Percentiles rank a stretch among this genome's conserved stretches.
phyloP scores from a whole-genome alignment of 1,140 invertebrate species.

The Chrysomallon squamiferum region DNA sequence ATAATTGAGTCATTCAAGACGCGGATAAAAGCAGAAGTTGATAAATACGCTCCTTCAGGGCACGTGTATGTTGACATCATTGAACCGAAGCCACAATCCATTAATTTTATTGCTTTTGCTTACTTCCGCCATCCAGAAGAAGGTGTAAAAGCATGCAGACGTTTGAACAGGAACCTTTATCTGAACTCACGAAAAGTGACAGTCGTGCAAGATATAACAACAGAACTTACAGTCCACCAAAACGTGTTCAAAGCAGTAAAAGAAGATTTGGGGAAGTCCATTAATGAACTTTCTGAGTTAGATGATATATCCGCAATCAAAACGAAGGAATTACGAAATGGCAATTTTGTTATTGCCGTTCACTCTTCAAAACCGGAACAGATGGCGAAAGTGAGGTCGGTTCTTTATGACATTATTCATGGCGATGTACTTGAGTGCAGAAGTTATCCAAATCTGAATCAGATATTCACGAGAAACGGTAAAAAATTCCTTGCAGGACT shows the following conservation, averaged over 20 bases:
- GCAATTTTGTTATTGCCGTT: constrained; percentile 24
- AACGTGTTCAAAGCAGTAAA: constrained; percentile 19
- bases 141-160: constrained; percentile 25
- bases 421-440: constrained; percentile 33
- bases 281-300: constrained; percentile 5
- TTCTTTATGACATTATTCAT: constrained; percentile 27
- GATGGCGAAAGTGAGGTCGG: constrained; percentile 23
- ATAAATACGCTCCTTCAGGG: not conserved
- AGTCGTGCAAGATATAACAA: constrained; percentile 22
- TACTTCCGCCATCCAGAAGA: constrained; percentile 35
- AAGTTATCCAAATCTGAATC: not conserved
- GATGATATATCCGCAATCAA: not conserved
- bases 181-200: constrained; percentile 19
- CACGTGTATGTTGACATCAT: constrained; percentile 19
- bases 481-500: constrained; percentile 20
- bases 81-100: constrained; percentile 6
- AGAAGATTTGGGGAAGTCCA: constrained; percentile 18
- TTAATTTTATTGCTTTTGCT: constrained; percentile 22
- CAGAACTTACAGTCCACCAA: constrained; percentile 23
- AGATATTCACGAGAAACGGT: constrained; percentile 34
- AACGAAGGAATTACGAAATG: constrained; percentile 15
- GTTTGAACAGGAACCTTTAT: constrained; percentile 7
- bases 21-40: not conserved
- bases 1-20: not conserved
- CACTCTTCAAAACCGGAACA: constrained; percentile 16